A percentile compares a stretch with the other conserved stretches of the same genome.
phyloP scores from a whole-genome alignment of 2,113 vertebrate species.

The Vanacampus margaritifer region DNA sequence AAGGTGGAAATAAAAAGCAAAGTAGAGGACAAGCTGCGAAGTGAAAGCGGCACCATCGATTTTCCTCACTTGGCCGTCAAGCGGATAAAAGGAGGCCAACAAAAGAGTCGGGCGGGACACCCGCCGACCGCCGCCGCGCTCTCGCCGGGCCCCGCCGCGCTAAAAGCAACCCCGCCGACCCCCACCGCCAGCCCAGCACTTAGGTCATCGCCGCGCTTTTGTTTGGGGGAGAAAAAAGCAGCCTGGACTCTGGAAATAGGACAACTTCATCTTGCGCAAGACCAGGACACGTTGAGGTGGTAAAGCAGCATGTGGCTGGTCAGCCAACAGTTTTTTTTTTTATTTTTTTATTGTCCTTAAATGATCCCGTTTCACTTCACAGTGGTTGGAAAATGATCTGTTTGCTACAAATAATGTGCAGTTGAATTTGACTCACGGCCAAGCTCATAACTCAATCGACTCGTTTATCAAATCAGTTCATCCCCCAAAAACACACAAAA shows the following conservation, averaged over 20 bases:
- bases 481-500: no score
- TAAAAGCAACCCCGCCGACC: slow-evolving; percentile 34
- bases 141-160: slow-evolving; percentile 30
- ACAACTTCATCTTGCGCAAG: no score
- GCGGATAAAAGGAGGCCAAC: slow-evolving; percentile 51
- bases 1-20: slow-evolving; percentile 37
- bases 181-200: slow-evolving; percentile 64
- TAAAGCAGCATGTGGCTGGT: no score
- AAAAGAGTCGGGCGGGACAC: slow-evolving; percentile 59
- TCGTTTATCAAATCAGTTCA: no score
- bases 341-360: no score
- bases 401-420: no score
- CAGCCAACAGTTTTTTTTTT: no score
- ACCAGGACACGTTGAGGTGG: no score
- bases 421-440: no score
- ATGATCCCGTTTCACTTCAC: no score
- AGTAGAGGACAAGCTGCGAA: slow-evolving; percentile 47
- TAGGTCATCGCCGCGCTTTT: slow-evolving; percentile 17
- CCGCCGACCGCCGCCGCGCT: slow-evolving; percentile 32
- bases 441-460: no score
- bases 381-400: no score
- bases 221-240: not conserved
- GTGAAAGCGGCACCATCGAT: slow-evolving; percentile 65
- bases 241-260: not conserved
- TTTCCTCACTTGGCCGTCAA: slow-evolving; percentile 36